phyloP scores from a whole-genome alignment of 1,140 invertebrate species.

The Nasonia giraulti region DNA sequence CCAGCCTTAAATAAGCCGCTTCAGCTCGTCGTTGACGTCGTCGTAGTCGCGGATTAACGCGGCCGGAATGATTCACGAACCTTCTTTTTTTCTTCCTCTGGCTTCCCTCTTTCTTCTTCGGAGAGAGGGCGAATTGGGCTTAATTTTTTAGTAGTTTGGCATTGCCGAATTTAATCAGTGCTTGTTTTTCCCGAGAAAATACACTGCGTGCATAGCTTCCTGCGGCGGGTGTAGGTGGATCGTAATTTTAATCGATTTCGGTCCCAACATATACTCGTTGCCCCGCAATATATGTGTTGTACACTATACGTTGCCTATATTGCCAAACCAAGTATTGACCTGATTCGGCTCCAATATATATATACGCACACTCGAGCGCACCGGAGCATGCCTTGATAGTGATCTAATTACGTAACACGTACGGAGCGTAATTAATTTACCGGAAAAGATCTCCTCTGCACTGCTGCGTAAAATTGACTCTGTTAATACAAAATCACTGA shows the following conservation, averaged over 20 bases:
- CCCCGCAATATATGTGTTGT: not conserved
- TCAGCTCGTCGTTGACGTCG: not conserved
- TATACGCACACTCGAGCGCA: too few relatives aligned
- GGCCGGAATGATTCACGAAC: constrained; percentile 25
- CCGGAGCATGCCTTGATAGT: not conserved
- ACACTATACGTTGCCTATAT: not conserved
- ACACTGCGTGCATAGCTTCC: not conserved
- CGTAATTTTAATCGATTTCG: not conserved
- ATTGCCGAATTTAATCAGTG: not conserved
- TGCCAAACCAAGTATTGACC: constrained; percentile 7
- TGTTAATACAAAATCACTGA: too few relatives aligned
- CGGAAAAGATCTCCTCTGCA: too few relatives aligned
- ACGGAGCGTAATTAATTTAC: too few relatives aligned
- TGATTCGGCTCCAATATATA: constrained; percentile 15
- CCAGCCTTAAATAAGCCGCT: constrained; percentile 47
- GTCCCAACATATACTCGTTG: not conserved
- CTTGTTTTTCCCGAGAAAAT: not conserved
- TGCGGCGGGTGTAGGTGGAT: not conserved
- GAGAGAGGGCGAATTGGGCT: not conserved
- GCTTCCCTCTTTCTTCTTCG: not conserved
- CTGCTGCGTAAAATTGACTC: too few relatives aligned
- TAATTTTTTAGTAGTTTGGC: constrained; percentile 10
- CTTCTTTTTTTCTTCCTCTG: not conserved
- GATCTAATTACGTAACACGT: not conserved
- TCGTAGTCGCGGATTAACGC: constrained; percentile 35